Evolutionary conservation across 2,113 vertebrate species (phyloP).

Genomic region (Bujurquina vittata): DNA sequence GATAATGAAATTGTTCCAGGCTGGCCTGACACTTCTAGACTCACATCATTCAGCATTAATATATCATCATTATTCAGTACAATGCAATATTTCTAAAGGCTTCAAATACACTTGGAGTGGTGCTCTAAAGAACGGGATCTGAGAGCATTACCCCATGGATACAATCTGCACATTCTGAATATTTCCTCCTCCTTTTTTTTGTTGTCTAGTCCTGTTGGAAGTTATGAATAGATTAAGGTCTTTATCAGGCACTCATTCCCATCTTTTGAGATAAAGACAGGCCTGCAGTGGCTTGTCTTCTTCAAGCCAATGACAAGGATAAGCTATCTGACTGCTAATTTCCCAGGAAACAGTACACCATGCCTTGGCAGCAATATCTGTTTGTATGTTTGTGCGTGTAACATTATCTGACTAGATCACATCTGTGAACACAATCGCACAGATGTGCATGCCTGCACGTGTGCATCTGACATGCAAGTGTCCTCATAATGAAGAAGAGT

Average conservation of each 20-base stretch:
- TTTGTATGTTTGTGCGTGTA: not conserved
- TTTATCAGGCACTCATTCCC: conserved; percentile 25
- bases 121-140: not conserved
- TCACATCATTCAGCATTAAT: no score
- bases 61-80: no score
- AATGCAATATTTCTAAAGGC: conserved; percentile 18
- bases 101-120: not conserved
- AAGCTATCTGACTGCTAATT: conserved; percentile 26
- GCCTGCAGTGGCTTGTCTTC: conserved; percentile 34
- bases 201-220: conserved; percentile 35
- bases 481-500: conserved; percentile 33
- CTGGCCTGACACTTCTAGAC: not conserved
- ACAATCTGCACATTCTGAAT: conserved; percentile 1
- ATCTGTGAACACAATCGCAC: not conserved
- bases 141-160: not conserved
- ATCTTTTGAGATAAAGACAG: conserved; percentile 7
- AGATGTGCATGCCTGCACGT: not conserved
- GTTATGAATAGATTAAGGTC: conserved; percentile 44
- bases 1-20: not conserved
- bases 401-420: conserved; percentile 14
- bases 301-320: not conserved
- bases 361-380: conserved; percentile 7
- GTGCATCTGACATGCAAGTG: conserved; percentile 3
- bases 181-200: conserved; percentile 1
- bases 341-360: conserved; percentile 14